Base-by-base conservation (phyloP, 2,113 vertebrate species). In the Ptilorrhoa leucosticta region DNA sequence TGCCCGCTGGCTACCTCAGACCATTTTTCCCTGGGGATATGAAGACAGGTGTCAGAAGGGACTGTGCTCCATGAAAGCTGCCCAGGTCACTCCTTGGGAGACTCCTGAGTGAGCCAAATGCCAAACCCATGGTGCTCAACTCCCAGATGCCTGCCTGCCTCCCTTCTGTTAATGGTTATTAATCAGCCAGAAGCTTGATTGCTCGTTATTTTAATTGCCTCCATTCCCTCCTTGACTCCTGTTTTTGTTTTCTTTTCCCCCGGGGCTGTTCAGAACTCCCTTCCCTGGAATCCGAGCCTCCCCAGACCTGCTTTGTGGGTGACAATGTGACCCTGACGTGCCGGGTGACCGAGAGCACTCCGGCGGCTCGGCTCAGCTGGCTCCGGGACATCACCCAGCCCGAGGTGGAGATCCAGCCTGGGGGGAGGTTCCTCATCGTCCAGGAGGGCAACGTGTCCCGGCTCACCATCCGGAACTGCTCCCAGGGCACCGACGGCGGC, bases 381-480 rank as follows among this genome's bases (percentile, higher is more conserved):
- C 97, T 98, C 17, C 97, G 96, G 83, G 98, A 98, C 61, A 58
- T 96, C 37, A 71, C 76, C 23, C 95, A 96, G 79, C 96, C 97
- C 0, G 58, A 93, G 42, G 82, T 44, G 17, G 68, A 84, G 85
- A 97, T 99, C 37, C 68, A 85, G 5, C 71, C 98, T 0, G 96
- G 96, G 6, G 84, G 96, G 2, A 99, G 97, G 94, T 98, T 99
- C 63, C 48, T 97, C 35, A 86, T 99, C 23, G 7, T 69, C 10
- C 96, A 97, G 66, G 73, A 97, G 1, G 98, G 96, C 15, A 97
- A 96, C 8, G 47, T 40, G 51, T 96, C 98, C 60, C 97, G 31
- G 14, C 98, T 99, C 83, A 98, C 98, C 64, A 99, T 99, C 84
- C 56, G 7, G 75, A 99, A 99, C 96, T 95, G 99, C 94, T 98